Evolutionary conservation across 1,140 invertebrate species (phyloP).

Genomic region (Drosophila navojoa): DNA sequence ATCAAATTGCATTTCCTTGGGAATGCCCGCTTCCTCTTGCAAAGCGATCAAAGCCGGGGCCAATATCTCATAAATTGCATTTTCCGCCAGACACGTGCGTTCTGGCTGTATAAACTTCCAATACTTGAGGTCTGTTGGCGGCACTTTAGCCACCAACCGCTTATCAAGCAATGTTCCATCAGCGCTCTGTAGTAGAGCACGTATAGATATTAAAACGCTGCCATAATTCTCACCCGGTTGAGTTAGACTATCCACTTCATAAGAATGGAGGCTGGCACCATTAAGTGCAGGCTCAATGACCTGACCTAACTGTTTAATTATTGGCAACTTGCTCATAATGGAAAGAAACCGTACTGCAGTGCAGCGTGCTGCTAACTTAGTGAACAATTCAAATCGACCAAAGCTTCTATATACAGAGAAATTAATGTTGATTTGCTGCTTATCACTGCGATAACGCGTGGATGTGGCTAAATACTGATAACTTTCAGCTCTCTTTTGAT

Average conservation of each 20-base stretch:
- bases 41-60: slow-evolving; percentile 84
- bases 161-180: slow-evolving; percentile 9
- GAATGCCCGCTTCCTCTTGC: slow-evolving; percentile 84
- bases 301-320: slow-evolving; percentile 44
- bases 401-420: background rate
- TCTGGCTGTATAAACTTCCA: slow-evolving; percentile 86
- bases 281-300: slow-evolving; percentile 56
- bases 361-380: background rate
- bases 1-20: slow-evolving; percentile 81
- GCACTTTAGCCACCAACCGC: slow-evolving; percentile 86
- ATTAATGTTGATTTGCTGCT: background rate
- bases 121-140: slow-evolving; percentile 85
- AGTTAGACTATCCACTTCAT: slow-evolving; percentile 77
- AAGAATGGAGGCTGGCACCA: slow-evolving; percentile 38
- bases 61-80: slow-evolving; percentile 85
- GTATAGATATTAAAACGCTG: slow-evolving; percentile 85
- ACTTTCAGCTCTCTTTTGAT: background rate
- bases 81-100: slow-evolving; percentile 86
- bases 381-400: background rate
- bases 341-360: background rate
- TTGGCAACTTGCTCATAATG: slow-evolving; percentile 54
- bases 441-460: slow-evolving; percentile 36
- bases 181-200: slow-evolving; percentile 27
- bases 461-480: background rate
- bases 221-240: slow-evolving; percentile 87